Evolutionary conservation across 2,888 invertebrate genomes (phyloP), one percentile per base, ranked within the genome.

Genomic region (Pristionchus japonicus): DNA sequence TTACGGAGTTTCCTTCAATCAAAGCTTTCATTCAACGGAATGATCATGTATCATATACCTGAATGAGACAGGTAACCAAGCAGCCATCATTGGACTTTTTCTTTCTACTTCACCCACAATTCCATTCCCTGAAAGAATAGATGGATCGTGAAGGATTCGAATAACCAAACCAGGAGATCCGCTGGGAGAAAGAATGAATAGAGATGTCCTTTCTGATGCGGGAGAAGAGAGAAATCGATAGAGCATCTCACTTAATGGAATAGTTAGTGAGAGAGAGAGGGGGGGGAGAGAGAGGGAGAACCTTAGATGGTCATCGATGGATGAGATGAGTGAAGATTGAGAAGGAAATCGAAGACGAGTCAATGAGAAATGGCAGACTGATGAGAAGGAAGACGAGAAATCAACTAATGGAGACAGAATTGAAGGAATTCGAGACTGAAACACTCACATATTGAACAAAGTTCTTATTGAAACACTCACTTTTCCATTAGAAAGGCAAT

Each of bases 401-500:
- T 86, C 86, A 34, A 86, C 49, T 20, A 86, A 31, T 40, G 86
- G 70, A 40, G 70, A 70, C 20, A 86, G 86, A 34, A 86, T 31
- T 47, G 86, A 86, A n/a, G 40, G 20, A 23, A 70, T 17, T 70
- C 64, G 64, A 13, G 86, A 70, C 86, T 86, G 70, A 67, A 70
- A 31, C 9, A n/a, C n/a, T n/a, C n/a, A n/a, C n/a, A 43, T 27
- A 20, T 11, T 27, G 31, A 49, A 13, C 3, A n/a, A 61, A 6
- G 13, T 52, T 17, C 17, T 52, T 3, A 52, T 52, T 52, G 52
- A 52, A 17, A 31, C 17, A 7, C 15, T 61, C 4, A 86, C 86
- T 70, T 86, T 86, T 17, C 86, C 86, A 70, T 67, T 70, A 37
- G 86, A 70, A 11, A 86, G 86, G 23, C 86, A 86, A 40, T 86